Evolutionary conservation across 2,113 vertebrate genomes (phyloP).

Genomic region (Montifringilla adamsi): DNA sequence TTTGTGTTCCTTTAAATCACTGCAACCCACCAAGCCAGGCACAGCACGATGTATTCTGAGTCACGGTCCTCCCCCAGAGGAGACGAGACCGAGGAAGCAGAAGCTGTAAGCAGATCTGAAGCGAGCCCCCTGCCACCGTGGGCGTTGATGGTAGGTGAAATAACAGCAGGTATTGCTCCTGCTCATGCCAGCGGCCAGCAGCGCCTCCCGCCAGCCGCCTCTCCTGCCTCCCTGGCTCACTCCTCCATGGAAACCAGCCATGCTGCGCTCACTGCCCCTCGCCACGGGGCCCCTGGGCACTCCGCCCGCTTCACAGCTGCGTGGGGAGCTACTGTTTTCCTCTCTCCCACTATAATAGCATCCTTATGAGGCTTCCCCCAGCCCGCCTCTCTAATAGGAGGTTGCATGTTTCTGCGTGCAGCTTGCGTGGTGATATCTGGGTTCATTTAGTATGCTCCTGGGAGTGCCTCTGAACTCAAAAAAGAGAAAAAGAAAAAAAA

Average conservation of each 20-base stretch:
- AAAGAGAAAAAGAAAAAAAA: not conserved
- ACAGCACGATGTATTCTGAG: not conserved
- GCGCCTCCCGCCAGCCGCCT: not conserved
- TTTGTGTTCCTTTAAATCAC: not conserved
- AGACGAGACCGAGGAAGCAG: not conserved
- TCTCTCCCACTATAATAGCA: slow-evolving; percentile 15
- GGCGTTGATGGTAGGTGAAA: not conserved
- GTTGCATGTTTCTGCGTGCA: not conserved
- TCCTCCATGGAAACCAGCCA: slow-evolving; percentile 17
- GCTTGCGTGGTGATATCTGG: not conserved
- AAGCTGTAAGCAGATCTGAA: not conserved
- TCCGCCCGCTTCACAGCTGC: slow-evolving; percentile 5
- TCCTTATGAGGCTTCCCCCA: slow-evolving; percentile 23
- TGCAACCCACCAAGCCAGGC: not conserved
- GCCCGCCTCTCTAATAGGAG: not conserved
- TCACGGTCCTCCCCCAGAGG: not conserved
- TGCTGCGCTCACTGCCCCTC: not conserved
- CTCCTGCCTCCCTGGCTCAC: not conserved
- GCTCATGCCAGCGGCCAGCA: accelerated
- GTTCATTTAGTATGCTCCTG: not conserved
- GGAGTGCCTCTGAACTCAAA: not conserved
- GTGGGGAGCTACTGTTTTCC: not conserved
- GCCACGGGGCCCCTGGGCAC: slow-evolving; percentile 12
- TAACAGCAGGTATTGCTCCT: not conserved
- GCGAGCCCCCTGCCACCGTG: not conserved